Base-by-base conservation (phyloP, 2,797 vertebrate species). In the Leptatherina wallacei region DNA sequence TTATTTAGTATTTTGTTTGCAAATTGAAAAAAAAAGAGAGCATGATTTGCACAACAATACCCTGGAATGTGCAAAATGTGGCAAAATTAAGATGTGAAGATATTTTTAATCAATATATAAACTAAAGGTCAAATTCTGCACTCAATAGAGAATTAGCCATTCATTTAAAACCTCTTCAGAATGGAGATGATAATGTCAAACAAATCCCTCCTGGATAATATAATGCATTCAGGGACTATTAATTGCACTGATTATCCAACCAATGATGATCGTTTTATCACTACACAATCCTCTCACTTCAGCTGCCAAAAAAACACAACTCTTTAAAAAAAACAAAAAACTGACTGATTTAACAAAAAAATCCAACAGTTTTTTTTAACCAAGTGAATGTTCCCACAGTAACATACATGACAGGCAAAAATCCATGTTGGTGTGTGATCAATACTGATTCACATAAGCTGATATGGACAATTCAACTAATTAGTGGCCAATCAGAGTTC, bases 61-160 rank as follows among this genome's bases (percentile, higher is more conserved):
- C 42, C 42, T 59, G 16, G 74, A 69, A 84, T 77, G 1, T 51
- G 4, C n/a, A 24, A 63, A 64, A 64, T 52, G 7, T 20, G 47
- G 44, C 55, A 68, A 22, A 74, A 74, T 74, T 73, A 59, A 66
- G 49, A 80, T 58, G 27, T 54, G 22, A 74, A 75, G 71, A 75
- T 74, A 64, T 59, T 63, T 44, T 35, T 51, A 77, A 76, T 63
- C 47, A 80, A 55, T 63, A 51, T 52, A 62, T 70, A 71, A 79
- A 64, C 16, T 38, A 49, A 81, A 77, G 81, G 75, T 88, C 78
- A 86, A 62, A 69, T 68, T 42, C 18, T 47, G 55, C 42, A 51
- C 27, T 61, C 69, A 56, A 61, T 60, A 80, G 65, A 68, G 62
- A 88, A 84, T 87, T 76, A 86, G 57, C 76, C 52, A 71, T 71